These are phyloP conservation scores for Lamproptera curius DNA, from an alignment of 2,888 invertebrate species.

Conservation along the genomic window DNA sequence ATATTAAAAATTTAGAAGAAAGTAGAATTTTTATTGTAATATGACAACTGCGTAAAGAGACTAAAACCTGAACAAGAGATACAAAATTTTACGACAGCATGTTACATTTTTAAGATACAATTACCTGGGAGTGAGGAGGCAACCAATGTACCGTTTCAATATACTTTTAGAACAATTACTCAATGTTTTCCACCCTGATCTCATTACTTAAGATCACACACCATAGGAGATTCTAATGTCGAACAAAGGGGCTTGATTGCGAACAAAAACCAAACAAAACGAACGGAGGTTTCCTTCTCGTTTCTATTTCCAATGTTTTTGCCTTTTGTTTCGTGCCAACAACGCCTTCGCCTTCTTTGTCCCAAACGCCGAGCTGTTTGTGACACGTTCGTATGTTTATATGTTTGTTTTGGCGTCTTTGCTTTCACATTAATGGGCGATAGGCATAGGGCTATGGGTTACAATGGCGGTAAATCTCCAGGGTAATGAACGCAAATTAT, in stretches of 20 bases:
- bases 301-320: constrained; percentile 53
- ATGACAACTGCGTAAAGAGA: too few relatives aligned
- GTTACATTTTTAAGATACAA: too few relatives aligned
- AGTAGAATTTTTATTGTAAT: too few relatives aligned
- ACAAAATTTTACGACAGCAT: too few relatives aligned
- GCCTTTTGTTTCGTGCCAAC: constrained; percentile 60
- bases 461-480: too few relatives aligned
- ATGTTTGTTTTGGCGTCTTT: constrained; percentile 38
- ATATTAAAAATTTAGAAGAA: too few relatives aligned
- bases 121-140: too few relatives aligned
- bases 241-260: constrained; percentile 24
- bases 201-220: constrained; percentile 18
- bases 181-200: background rate
- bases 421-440: background rate
- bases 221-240: constrained; percentile 28
- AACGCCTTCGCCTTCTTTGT: constrained; percentile 52
- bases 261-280: constrained; percentile 25
- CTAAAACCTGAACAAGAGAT: too few relatives aligned
- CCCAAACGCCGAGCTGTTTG: constrained; percentile 46
- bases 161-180: too few relatives aligned
- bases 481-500: too few relatives aligned
- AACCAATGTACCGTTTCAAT: too few relatives aligned
- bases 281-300: constrained; percentile 35
- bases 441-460: too few relatives aligned
- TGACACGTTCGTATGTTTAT: constrained; percentile 49